These are phyloP conservation scores for Tokudaia tokunoshimensis DNA, from an alignment of 2,797 vertebrate species.

Conservation along the genomic window DNA sequence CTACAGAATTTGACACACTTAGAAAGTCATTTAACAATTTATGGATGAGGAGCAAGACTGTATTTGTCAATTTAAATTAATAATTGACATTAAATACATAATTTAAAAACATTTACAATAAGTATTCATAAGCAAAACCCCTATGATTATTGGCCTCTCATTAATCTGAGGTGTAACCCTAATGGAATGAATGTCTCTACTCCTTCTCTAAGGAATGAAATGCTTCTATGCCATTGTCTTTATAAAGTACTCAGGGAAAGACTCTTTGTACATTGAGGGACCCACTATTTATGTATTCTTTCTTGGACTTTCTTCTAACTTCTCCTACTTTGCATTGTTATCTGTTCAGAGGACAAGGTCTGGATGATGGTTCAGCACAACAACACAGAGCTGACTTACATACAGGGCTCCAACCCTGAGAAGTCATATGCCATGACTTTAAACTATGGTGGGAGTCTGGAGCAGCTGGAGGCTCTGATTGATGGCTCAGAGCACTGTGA, in stretches of 20 bases:
- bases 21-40: background rate
- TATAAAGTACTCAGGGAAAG: background rate
- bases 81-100: background rate
- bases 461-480: conserved; percentile 94
- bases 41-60: background rate
- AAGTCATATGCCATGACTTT: conserved; percentile 91
- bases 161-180: background rate
- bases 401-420: conserved; percentile 87
- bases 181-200: background rate
- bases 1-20: background rate
- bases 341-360: conserved; percentile 93
- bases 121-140: background rate
- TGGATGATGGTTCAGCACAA: conserved; percentile 96
- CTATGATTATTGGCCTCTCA: background rate
- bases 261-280: background rate
- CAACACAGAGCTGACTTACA: conserved; percentile 90
- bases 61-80: background rate
- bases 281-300: rapidly evolving
- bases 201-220: background rate
- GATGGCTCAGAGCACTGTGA: conserved; percentile 94
- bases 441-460: conserved; percentile 91
- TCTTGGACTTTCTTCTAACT: conserved; percentile 40
- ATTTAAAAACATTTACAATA: background rate
- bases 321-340: background rate
- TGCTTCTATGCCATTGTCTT: background rate